Conservation (phyloP, 2,113 vertebrate species). For the Dromaius novaehollandiae region DNA sequence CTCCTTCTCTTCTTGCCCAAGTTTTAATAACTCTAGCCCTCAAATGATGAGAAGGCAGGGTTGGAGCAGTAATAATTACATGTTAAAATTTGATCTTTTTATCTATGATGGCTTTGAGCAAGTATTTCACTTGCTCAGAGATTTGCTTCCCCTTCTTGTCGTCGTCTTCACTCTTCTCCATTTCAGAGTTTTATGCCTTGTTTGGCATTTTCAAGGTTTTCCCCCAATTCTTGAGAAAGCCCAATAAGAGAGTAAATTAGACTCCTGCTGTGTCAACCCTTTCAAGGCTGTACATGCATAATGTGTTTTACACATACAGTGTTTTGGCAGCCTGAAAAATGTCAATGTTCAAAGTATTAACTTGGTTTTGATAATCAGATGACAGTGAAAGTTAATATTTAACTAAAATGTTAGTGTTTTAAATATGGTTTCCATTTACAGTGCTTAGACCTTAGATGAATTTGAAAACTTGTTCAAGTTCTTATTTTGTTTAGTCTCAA, state of each 20-base stretch:
- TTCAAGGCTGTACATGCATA: background rate
- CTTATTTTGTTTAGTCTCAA: accelerated
- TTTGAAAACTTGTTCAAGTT: background rate
- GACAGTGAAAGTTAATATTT: slow-evolving; percentile 26
- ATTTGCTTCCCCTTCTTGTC: background rate
- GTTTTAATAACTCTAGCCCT: background rate
- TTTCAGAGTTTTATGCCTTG: background rate
- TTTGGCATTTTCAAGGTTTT: background rate
- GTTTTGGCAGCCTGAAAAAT: background rate
- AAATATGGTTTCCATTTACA: background rate
- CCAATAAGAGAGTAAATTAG: background rate
- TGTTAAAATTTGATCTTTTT: background rate
- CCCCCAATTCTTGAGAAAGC: background rate
- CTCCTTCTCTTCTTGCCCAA: background rate
- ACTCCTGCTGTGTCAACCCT: background rate
- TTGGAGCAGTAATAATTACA: background rate
- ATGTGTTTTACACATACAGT: accelerated
- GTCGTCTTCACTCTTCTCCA: background rate
- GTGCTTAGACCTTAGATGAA: background rate
- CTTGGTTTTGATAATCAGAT: background rate
- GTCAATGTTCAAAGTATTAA: background rate
- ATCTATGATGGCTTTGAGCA: background rate
- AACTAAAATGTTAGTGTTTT: background rate
- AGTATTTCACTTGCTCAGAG: background rate
- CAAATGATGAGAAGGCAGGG: background rate